Conservation (phyloP, 2,888 invertebrate genomes). For the Cenopis cana region DNA sequence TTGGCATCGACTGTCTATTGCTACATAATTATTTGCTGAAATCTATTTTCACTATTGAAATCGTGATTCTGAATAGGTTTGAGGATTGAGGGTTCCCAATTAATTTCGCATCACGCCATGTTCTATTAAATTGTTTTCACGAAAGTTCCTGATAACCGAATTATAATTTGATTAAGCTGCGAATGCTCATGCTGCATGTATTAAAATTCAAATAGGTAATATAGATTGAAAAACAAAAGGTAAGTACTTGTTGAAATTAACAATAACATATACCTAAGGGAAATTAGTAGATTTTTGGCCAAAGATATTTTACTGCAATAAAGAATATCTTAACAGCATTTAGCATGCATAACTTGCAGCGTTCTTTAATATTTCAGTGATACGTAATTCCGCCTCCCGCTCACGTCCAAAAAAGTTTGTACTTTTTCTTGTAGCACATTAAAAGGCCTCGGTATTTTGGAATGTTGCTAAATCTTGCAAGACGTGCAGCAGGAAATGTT, state of each 20-base stretch:
- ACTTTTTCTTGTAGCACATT: slow-evolving; percentile 47
- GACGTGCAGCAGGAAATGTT: slow-evolving; percentile 83
- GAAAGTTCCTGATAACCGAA: slow-evolving; percentile 5
- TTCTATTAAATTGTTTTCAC: slow-evolving; percentile 19
- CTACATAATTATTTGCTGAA: slow-evolving; percentile 32
- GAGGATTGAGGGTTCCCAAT: slow-evolving; percentile 28
- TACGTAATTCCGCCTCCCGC: background rate
- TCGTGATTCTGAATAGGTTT: slow-evolving; percentile 17
- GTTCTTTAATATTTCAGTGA: slow-evolving; percentile 7
- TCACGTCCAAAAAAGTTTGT: slow-evolving; percentile 16
- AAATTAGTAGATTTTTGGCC: background rate
- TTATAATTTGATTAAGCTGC: background rate
- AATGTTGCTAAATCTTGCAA: slow-evolving; percentile 80
- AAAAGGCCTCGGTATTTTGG: slow-evolving; percentile 65
- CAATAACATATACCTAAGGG: background rate
- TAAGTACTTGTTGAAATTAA: too few species aligned
- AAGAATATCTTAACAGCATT: background rate
- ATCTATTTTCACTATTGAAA: slow-evolving; percentile 36
- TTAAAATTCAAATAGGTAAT: too few species aligned
- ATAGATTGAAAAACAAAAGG: too few species aligned
- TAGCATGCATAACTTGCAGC: background rate
- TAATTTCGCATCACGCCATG: slow-evolving; percentile 30
- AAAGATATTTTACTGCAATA: background rate
- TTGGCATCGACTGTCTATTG: slow-evolving; percentile 10
- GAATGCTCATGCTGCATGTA: background rate